Evolutionary conservation across 2,113 vertebrate species (phyloP), one percentile per base, ranked within the genome.

Genomic region (Grammomys surdaster): DNA sequence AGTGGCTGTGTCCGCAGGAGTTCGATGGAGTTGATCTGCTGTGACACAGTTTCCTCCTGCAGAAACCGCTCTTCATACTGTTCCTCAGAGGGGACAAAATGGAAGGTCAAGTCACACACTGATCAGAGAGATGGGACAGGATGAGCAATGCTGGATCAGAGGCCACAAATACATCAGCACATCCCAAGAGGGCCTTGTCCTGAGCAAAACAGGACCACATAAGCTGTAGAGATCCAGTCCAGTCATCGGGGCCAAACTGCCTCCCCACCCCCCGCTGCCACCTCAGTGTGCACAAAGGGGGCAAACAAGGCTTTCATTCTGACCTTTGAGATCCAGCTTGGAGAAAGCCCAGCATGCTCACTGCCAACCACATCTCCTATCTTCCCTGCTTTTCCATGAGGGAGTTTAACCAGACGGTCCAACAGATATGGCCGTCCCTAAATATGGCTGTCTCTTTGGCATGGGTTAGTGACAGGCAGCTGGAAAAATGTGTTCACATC

Each of bases 51-150:
- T 94, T 98, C 98, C 90, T 98, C 98, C 93, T 78, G 98, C 76
- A 99, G 98, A 98, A 99, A 98, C 89, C 95, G 98, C 97, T 99
- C 99, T 89, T 99, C 99, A 5, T 99, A 98, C 97, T 98, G 99
- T 80, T 98, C 98, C 99, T 99, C 96, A 20, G 94, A 96, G 82
- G 97, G 90, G 89, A 4, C 31, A 78, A 6, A 51, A 72, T 13
- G 7, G 12, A 78, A 65, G 26, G n/a, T 28, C 58, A 65, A 65
- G 81, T 85, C 58, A 85, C n/a, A 46, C 81, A 5, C 81, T 85
- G 58, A 43, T 80, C 33, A 78, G 26, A 46, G 88, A 60, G n/a
- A 58, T 56, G 51, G 33, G 58, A 28, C 54, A 24, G 84, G 43
- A 28, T 0, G 67, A 51, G 9, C 33, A 14, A 1, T 33, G 67